phyloP scores from a whole-genome alignment of 2,888 invertebrate genomes.

The Scrobipalpa costella region DNA sequence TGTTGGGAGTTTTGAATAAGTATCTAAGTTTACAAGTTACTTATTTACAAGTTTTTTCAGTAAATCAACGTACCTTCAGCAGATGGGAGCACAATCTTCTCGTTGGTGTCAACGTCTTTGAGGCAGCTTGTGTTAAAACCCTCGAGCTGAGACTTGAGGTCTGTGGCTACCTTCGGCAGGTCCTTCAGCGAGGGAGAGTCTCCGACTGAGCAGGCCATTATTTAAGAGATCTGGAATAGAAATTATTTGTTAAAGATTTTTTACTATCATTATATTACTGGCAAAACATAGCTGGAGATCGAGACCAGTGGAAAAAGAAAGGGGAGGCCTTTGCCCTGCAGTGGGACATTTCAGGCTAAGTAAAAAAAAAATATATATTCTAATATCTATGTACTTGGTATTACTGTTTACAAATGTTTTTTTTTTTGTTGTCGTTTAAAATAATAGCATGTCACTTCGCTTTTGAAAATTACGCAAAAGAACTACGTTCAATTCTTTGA shows the following conservation, averaged over 20 bases:
- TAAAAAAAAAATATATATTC: no score
- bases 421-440: no score
- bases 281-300: no score
- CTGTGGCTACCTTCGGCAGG: conserved; percentile 93
- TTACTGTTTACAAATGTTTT: no score
- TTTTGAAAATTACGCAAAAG: no score
- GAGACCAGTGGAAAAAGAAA: no score
- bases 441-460: no score
- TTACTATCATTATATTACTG: not conserved
- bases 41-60: not conserved
- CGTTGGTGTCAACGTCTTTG: conserved; percentile 93
- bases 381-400: no score
- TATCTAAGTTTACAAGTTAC: not conserved
- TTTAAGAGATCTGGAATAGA: conserved; percentile 45
- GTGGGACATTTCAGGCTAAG: no score
- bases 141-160: conserved; percentile 94
- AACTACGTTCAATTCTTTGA: not conserved
- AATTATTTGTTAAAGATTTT: not conserved
- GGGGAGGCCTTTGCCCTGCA: no score
- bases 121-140: conserved; percentile 94
- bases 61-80: conserved; percentile 88
- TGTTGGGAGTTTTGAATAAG: no score
- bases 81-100: conserved; percentile 95
- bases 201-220: conserved; percentile 82
- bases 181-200: conserved; percentile 91